These are phyloP conservation scores for Thymallus thymallus DNA, from an alignment of 2,113 vertebrate species.

Conservation along the genomic window DNA sequence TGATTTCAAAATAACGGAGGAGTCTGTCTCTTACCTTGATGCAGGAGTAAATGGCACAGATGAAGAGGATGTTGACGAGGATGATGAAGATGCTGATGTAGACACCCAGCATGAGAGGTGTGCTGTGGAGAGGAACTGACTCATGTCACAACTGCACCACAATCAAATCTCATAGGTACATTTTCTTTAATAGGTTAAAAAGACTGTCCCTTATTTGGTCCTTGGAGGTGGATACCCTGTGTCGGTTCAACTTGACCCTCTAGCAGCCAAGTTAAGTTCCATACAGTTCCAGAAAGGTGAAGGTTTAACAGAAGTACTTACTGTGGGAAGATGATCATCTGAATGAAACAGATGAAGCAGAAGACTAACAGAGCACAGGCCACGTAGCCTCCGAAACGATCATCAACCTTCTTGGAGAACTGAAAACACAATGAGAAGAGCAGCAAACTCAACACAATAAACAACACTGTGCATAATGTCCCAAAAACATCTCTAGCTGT, in stretches of 20 bases:
- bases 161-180: not conserved
- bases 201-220: no score
- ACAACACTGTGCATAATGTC: no score
- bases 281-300: not conserved
- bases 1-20: not conserved
- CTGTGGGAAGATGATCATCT: constrained; percentile 85
- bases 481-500: no score
- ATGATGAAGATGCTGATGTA: constrained; percentile 84
- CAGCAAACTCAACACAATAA: no score
- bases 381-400: constrained; percentile 88
- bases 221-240: no score
- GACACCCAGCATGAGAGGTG: constrained; percentile 82
- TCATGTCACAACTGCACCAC: not conserved
- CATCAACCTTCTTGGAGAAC: constrained; percentile 93
- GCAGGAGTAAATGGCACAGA: constrained; percentile 90
- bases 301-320: constrained; percentile 63
- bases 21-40: constrained; percentile 78
- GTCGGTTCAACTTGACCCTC: no score
- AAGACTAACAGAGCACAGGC: constrained; percentile 89
- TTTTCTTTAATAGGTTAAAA: no score
- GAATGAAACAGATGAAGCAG: constrained; percentile 88
- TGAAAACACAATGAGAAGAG: constrained; percentile 46
- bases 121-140: constrained; percentile 69
- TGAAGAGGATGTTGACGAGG: constrained; percentile 81
- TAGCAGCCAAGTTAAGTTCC: no score